Evolutionary conservation across 2,797 vertebrate genomes (phyloP).

Genomic region (Atherinosoma microstoma): DNA sequence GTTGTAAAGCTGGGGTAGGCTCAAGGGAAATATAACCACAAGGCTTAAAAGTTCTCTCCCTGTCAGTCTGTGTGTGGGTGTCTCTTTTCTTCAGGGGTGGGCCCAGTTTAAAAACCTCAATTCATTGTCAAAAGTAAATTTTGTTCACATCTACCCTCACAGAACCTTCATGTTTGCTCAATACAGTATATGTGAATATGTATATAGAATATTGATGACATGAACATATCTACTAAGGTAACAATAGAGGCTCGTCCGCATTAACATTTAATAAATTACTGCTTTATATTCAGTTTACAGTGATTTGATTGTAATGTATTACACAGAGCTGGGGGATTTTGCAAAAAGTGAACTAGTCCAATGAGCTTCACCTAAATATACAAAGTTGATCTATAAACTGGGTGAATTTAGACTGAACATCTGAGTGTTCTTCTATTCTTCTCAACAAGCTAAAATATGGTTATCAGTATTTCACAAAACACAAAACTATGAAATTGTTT

Average conservation of each 20-base stretch:
- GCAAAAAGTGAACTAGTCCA: no score
- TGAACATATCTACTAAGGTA: conserved; percentile 8
- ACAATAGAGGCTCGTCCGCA: not conserved
- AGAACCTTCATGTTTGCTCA: conserved; percentile 18
- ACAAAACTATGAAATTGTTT: not conserved
- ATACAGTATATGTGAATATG: not conserved
- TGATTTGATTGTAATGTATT: not conserved
- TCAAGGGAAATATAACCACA: conserved; percentile 78
- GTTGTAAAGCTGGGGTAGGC: conserved; percentile 74
- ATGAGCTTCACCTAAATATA: no score
- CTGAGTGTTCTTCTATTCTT: not conserved
- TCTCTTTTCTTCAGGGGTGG: conserved; percentile 48
- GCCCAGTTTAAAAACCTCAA: conserved; percentile 49
- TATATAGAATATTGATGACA: not conserved
- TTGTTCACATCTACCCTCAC: conserved; percentile 32
- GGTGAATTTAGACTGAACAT: not conserved
- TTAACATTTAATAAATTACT: no score
- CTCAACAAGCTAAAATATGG: not conserved
- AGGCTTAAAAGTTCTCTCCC: conserved; percentile 62
- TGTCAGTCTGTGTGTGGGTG: conserved; percentile 33
- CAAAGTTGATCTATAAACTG: not conserved
- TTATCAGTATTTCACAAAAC: conserved; percentile 5
- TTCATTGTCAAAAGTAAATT: conserved; percentile 35
- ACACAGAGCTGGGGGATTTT: not conserved
- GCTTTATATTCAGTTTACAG: not conserved